Evolutionary conservation across 2,113 vertebrate genomes (phyloP).

Genomic region (Eupsittula cactorum): DNA sequence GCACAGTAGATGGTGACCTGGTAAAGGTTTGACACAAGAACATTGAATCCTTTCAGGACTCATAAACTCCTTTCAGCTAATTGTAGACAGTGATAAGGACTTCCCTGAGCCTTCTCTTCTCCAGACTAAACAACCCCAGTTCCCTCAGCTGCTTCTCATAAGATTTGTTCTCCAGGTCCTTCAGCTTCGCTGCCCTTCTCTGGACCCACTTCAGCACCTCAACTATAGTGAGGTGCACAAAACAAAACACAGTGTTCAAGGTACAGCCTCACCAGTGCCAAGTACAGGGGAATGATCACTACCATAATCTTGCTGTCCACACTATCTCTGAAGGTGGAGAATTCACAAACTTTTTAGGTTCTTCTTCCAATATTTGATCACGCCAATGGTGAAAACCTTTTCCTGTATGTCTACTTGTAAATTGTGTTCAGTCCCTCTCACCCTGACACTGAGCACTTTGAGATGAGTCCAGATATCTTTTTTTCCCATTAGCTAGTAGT

Average conservation of each 20-base stretch:
- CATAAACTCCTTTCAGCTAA: not conserved
- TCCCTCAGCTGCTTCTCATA: not conserved
- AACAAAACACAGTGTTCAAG: not conserved
- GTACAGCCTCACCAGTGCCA: not conserved
- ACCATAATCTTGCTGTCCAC: not conserved
- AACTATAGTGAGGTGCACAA: not conserved
- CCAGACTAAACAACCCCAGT: not conserved
- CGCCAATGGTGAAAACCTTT: fast-evolving
- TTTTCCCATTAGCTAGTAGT: not conserved
- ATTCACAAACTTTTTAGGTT: not conserved
- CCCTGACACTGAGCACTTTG: not conserved
- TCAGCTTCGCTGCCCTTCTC: not conserved
- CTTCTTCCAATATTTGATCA: not conserved
- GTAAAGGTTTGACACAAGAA: not conserved
- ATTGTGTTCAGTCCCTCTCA: not conserved
- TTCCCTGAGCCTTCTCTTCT: not conserved
- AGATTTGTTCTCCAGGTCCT: not conserved
- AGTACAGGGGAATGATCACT: not conserved
- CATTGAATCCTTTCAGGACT: not conserved
- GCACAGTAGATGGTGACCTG: not conserved
- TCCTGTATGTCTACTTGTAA: not conserved
- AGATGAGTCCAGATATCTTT: not conserved
- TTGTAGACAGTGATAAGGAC: not conserved
- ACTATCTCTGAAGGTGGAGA: not conserved
- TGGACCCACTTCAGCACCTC: not conserved